Evolutionary conservation across 2,113 vertebrate species (phyloP).

Genomic region (Ciconia stormi): DNA sequence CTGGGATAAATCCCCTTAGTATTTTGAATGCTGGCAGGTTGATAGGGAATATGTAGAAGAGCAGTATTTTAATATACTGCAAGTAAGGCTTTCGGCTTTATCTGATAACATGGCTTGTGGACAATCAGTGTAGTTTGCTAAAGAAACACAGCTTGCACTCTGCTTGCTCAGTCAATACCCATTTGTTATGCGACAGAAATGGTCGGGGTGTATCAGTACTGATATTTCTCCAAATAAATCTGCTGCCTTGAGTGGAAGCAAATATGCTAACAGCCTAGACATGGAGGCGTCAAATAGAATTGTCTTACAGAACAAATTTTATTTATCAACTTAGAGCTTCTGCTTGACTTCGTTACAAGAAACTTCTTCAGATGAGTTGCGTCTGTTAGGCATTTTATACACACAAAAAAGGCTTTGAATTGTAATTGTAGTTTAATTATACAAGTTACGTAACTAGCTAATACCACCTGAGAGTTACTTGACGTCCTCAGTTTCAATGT

Average conservation of each 20-base stretch:
- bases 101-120: not conserved
- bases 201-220: not conserved
- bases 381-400: not conserved
- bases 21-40: not conserved
- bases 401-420: not conserved
- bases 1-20: not conserved
- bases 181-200: not conserved
- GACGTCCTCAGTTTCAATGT: not conserved
- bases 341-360: not conserved
- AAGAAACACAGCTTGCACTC: not conserved
- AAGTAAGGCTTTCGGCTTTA: not conserved
- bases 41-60: not conserved
- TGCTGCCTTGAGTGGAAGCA: not conserved
- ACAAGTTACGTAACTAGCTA: not conserved
- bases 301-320: not conserved
- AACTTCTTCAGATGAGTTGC: not conserved
- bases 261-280: not conserved
- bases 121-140: not conserved
- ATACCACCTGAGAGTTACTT: not conserved
- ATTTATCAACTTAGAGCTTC: not conserved
- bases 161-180: not conserved
- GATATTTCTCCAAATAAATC: not conserved
- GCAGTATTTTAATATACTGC: not conserved
- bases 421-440: slow-evolving; percentile 28
- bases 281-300: not conserved